Percentiles rank a stretch among this genome's conserved stretches.
Conservation (phyloP, 2,888 invertebrate genomes). For the Caenorhabditis wallacei region DNA sequence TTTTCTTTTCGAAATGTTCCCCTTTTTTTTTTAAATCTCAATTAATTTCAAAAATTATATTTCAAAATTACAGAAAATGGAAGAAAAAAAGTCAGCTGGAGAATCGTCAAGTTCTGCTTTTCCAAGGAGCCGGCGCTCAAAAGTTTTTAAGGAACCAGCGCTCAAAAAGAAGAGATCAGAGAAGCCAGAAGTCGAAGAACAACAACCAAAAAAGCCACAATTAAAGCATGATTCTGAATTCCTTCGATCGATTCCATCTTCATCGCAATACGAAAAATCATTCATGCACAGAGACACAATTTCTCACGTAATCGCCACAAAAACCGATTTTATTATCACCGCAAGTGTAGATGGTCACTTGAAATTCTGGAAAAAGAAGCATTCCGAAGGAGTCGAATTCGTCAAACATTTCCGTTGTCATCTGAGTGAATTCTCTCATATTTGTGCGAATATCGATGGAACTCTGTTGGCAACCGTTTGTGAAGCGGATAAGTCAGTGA, state of each 20-base stretch:
- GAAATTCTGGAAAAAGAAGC: constrained; percentile 98
- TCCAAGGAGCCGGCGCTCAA: constrained; percentile 41
- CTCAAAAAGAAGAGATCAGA: constrained; percentile 38
- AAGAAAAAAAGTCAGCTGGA: constrained; percentile 1
- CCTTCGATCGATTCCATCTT: constrained; percentile 92
- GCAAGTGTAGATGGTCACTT: constrained; percentile 97
- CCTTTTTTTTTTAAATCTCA: too few species aligned
- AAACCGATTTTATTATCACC: constrained; percentile 96
- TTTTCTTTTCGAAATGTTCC: neutral
- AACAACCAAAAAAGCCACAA: constrained; percentile 31
- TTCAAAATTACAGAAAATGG: constrained; percentile 17
- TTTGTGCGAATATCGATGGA: constrained; percentile 92
- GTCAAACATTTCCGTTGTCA: constrained; percentile 92
- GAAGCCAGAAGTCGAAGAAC: neutral
- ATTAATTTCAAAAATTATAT: neutral
- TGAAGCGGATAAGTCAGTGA: constrained; percentile 91
- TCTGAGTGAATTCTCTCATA: constrained; percentile 88
- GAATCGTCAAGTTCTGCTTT: neutral
- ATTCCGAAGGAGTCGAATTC: constrained; percentile 96
- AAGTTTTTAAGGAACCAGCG: constrained; percentile 40
- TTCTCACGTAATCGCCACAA: constrained; percentile 93
- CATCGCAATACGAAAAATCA: constrained; percentile 96
- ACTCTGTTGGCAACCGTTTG: constrained; percentile 94
- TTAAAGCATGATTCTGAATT: constrained; percentile 92
- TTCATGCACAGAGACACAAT: constrained; percentile 98